phyloP scores from a whole-genome alignment of 2,113 vertebrate species.

The Corythornis vintsioides region DNA sequence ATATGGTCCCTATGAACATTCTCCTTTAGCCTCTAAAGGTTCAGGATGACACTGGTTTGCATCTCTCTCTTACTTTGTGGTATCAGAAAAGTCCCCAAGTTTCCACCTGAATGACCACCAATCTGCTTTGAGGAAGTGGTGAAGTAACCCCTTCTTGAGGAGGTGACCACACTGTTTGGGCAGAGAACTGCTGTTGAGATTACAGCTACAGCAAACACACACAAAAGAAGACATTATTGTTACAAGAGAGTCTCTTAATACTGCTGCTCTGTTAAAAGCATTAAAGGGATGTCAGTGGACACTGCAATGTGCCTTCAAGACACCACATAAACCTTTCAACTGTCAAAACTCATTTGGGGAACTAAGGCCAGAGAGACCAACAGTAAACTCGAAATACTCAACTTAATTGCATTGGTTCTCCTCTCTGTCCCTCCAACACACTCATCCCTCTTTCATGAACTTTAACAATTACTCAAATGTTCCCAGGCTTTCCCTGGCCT shows the following conservation, averaged over 20 bases:
- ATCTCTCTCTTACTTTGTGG: neutral
- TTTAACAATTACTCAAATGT: slow-evolving; percentile 1
- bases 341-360: neutral
- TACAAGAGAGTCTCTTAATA: neutral
- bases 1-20: neutral
- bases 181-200: neutral
- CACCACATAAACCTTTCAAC: neutral
- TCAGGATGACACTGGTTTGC: neutral
- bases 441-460: neutral
- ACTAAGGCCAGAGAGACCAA: neutral
- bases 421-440: neutral
- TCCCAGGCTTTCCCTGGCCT: slow-evolving; percentile 16
- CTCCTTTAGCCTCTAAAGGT: neutral
- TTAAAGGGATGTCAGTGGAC: neutral
- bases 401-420: neutral
- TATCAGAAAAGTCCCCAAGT: neutral
- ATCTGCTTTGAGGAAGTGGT: neutral
- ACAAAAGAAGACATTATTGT: neutral
- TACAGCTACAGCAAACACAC: neutral
- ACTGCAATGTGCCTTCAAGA: neutral
- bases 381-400: neutral
- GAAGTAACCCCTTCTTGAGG: neutral
- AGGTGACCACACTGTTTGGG: neutral
- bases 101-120: neutral
- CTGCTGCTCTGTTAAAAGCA: neutral